Conservation (phyloP, 2,797 vertebrate genomes). For the Apogon talboti region DNA sequence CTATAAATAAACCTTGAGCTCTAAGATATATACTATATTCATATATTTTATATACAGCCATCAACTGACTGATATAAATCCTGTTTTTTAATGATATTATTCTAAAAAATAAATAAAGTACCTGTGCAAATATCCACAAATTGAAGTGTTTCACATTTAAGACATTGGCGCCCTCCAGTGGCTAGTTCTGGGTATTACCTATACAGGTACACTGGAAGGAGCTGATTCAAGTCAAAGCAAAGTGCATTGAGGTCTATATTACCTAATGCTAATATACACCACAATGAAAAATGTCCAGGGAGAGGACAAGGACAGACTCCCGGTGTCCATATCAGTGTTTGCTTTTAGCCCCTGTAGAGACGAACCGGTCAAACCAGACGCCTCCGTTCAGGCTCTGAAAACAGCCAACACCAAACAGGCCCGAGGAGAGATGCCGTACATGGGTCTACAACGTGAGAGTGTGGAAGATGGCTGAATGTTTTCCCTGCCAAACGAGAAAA, state of each 20-base stretch:
- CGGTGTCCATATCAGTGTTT: conserved; percentile 61
- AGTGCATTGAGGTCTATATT: conserved; percentile 87
- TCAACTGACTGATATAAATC: conserved; percentile 86
- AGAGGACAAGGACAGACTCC: conserved; percentile 72
- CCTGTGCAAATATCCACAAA: conserved; percentile 91
- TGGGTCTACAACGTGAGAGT: conserved; percentile 61
- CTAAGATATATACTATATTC: conserved; percentile 90
- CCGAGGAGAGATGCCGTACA: conserved; percentile 60
- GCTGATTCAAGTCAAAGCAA: conserved; percentile 88
- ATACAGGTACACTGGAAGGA: conserved; percentile 83
- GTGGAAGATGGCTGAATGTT: conserved; percentile 56
- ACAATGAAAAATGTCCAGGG: conserved; percentile 80
- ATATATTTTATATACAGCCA: conserved; percentile 88
- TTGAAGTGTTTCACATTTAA: conserved; percentile 91
- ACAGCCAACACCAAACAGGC: conserved; percentile 65
- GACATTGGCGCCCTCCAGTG: conserved; percentile 87
- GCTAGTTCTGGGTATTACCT: conserved; percentile 80
- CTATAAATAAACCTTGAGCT: conserved; percentile 89
- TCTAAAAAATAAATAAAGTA: conserved; percentile 91
- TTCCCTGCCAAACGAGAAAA: conserved; percentile 47
- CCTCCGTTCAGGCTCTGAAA: conserved; percentile 52
- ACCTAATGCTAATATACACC: conserved; percentile 84
- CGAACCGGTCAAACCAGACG: conserved; percentile 33
- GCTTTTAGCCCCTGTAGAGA: conserved; percentile 53
- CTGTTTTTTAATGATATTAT: conserved; percentile 85